phyloP scores from a whole-genome alignment of 2,797 vertebrate genomes.

The Eutrigla gurnardus region DNA sequence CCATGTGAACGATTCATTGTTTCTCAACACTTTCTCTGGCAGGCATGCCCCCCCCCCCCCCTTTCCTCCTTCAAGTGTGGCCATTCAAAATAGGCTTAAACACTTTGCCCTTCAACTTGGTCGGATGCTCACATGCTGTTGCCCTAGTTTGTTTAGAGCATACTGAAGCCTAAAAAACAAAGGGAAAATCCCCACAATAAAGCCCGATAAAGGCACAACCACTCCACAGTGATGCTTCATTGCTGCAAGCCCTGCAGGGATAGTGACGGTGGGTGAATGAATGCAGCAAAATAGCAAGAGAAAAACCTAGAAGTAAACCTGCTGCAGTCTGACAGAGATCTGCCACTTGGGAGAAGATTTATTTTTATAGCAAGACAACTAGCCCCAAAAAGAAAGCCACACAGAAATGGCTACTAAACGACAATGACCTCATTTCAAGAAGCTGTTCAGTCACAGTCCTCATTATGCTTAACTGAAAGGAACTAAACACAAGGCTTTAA shows the following conservation, averaged over 20 bases:
- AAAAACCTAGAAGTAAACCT: conserved; percentile 41
- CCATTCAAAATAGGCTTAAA: background rate
- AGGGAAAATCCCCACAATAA: conserved; percentile 1
- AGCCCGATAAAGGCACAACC: conserved; percentile 17
- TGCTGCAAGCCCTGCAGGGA: conserved; percentile 36
- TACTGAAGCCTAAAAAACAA: background rate
- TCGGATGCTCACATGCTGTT: conserved; percentile 8
- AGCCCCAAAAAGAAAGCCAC: conserved; percentile 24
- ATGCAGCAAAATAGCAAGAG: conserved; percentile 42
- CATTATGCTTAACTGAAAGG: background rate
- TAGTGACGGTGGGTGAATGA: conserved; percentile 33
- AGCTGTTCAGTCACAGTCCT: conserved; percentile 22
- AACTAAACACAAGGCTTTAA: background rate
- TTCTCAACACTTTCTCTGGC: background rate
- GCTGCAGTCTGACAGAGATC: conserved; percentile 58
- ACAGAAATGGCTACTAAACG: conserved; percentile 26
- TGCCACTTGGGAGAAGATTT: conserved; percentile 50
- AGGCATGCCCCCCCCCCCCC: no score
- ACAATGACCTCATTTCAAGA: conserved; percentile 9
- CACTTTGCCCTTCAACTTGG: conserved; percentile 7
- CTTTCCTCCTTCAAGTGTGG: background rate
- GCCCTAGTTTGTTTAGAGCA: conserved; percentile 10
- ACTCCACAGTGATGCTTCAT: conserved; percentile 24
- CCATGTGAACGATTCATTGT: background rate
- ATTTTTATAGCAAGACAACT: conserved; percentile 52